Base-by-base conservation (phyloP, 2,797 vertebrate genomes). In the Chanos chanos region DNA sequence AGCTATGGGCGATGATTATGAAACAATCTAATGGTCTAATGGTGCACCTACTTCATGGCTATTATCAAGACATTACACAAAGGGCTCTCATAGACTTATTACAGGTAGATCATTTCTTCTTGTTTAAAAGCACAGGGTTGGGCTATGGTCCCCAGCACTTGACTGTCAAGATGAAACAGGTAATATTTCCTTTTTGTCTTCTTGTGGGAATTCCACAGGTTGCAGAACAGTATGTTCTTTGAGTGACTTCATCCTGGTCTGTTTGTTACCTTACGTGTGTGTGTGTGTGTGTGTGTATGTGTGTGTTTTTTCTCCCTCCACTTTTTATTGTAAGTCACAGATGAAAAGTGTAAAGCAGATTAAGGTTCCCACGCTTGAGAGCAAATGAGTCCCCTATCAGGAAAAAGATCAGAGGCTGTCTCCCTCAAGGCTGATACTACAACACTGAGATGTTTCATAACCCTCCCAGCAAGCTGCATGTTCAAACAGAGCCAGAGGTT, bases 371-470 rank as follows among this genome's bases (percentile, higher is more conserved):
- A 85, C 70, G 61, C 64, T 30, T 31, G 50, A 71, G 66, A 81
- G 74, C 64, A 58, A 30, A 19, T 16, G 41, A 25, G 51, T 77
- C 64, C 73, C 81, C 64, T 87, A 87, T 87, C 84, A 74, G 74
- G 27, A 34, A 48, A 64, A 77, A 61, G 71, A 89, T 89, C 87
- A 82, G 73, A 78, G 49, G 4, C 56, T 70, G 67, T 63, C 67
- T 76, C 75, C 83, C 76, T 79, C 59, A 78, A 81, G 79, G 81
- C 81, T 81, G 79, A 74, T 70, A 75, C 67, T 48, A n/a, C 27
- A 72, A 58, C 51, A 37, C 37, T 2, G 53, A 70, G 67, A 57
- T 55, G 65, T 90, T 89, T 86, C 82, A 71, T 85, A 89, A 89
- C 74, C 43, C 19, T n/a, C 36, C 61, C 74, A 47, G n/a, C 2